These are phyloP conservation scores for Thalassoma bifasciatum DNA, from an alignment of 2,113 vertebrate species.

Conservation along the genomic window DNA sequence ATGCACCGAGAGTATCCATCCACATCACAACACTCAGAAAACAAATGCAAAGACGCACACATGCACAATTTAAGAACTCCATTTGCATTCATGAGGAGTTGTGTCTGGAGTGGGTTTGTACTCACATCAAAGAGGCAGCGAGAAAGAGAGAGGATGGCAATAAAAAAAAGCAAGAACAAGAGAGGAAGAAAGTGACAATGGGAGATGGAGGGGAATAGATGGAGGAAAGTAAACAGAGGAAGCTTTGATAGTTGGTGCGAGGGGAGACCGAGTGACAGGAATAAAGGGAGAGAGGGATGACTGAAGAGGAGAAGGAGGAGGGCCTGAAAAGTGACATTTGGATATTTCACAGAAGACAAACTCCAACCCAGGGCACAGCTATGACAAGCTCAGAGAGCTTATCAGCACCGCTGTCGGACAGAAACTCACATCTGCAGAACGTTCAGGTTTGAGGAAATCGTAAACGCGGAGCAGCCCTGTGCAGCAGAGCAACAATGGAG, in stretches of 20 bases:
- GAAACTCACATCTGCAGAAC: slow-evolving; percentile 28
- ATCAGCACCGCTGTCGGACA: slow-evolving; percentile 45
- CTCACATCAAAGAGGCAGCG: slow-evolving; percentile 66
- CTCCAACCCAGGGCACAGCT: slow-evolving; percentile 25
- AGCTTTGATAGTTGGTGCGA: slow-evolving; percentile 45
- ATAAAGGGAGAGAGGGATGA: slow-evolving; percentile 15
- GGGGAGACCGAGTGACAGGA: slow-evolving; percentile 30
- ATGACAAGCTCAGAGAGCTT: slow-evolving; percentile 49
- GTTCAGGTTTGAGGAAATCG: slow-evolving; percentile 2
- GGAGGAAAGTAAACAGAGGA: slow-evolving; percentile 38
- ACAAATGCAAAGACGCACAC: slow-evolving; percentile 6
- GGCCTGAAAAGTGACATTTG: slow-evolving; percentile 45
- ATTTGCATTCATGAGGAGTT: slow-evolving; percentile 66
- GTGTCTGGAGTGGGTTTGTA: slow-evolving; percentile 42
- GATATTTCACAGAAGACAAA: slow-evolving; percentile 59
- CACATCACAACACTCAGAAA: neutral
- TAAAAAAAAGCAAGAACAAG: slow-evolving; percentile 1
- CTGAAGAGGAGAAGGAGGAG: slow-evolving; percentile 20
- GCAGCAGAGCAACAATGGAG: slow-evolving; percentile 28
- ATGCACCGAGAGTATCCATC: neutral
- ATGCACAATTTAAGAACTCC: slow-evolving; percentile 13
- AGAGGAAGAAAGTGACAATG: slow-evolving; percentile 23
- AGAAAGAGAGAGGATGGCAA: slow-evolving; percentile 21
- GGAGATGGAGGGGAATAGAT: slow-evolving; percentile 29
- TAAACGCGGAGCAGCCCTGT: neutral